Evolutionary conservation across 2,797 vertebrate species (phyloP).

Genomic region (Pantherophis vulpinus): DNA sequence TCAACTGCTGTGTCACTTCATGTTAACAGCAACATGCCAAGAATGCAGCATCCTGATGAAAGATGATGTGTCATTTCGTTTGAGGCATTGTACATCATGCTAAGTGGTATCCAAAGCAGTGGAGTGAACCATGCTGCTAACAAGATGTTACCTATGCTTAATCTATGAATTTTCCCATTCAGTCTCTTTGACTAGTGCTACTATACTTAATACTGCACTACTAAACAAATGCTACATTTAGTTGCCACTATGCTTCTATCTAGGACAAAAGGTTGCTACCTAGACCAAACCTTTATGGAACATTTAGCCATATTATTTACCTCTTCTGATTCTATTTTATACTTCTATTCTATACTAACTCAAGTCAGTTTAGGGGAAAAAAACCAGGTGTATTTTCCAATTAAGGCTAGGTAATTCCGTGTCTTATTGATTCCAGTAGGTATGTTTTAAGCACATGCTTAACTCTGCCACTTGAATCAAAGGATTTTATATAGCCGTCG

Average conservation of each 20-base stretch:
- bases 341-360: slow-evolving; percentile 34
- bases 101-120: background rate
- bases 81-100: slow-evolving; percentile 8
- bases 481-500: background rate
- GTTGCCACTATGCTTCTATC: background rate
- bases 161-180: background rate
- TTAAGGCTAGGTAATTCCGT: background rate
- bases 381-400: background rate
- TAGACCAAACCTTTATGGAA: background rate
- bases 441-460: background rate
- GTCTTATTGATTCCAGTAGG: background rate
- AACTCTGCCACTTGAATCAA: background rate
- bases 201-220: background rate
- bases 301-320: slow-evolving; percentile 56
- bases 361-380: background rate
- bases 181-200: background rate
- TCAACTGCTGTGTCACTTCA: background rate
- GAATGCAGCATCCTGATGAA: background rate
- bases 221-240: background rate
- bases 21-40: slow-evolving; percentile 15
- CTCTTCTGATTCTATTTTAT: slow-evolving; percentile 48
- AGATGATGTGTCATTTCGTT: background rate
- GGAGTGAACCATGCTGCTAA: slow-evolving; percentile 1
- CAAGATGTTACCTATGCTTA: background rate
- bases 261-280: background rate